A percentile compares a stretch with the other conserved stretches of the same genome.
Conservation (phyloP, 37 sponge, comb jelly and placozoan genomes). For the Geodia barretti region DNA sequence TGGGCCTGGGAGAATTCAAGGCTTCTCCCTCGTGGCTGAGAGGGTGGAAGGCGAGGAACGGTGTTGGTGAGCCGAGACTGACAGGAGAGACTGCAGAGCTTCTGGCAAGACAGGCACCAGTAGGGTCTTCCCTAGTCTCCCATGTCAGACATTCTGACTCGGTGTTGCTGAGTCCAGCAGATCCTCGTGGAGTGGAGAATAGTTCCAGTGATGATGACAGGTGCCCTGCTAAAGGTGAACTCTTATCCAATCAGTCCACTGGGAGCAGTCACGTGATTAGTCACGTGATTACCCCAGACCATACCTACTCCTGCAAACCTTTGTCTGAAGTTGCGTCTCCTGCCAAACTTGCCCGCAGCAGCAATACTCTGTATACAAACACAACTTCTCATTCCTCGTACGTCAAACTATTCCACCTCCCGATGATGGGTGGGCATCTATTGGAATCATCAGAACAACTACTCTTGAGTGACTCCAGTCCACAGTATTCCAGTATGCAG, state of each 20-base stretch:
- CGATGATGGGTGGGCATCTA: not conserved
- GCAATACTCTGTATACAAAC: not conserved
- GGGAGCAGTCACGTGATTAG: not conserved
- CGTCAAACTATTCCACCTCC: not conserved
- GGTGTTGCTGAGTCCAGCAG: not conserved
- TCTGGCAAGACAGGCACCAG: not conserved
- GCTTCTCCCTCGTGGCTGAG: slow-evolving; percentile 69
- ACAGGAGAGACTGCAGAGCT: not conserved
- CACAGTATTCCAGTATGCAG: not conserved
- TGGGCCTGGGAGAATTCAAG: slow-evolving; percentile 58
- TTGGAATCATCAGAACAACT: not conserved
- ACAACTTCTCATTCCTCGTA: not conserved
- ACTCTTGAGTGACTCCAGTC: not conserved
- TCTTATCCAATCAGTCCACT: not conserved
- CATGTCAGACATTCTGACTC: not conserved
- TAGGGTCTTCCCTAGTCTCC: not conserved
- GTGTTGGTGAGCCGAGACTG: slow-evolving; percentile 16
- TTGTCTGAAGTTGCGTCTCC: not conserved
- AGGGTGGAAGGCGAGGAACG: slow-evolving; percentile 63
- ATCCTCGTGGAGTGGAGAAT: not conserved
- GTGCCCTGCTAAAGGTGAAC: not conserved
- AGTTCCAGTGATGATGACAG: not conserved
- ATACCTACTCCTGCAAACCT: not conserved
- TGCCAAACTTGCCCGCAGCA: not conserved
- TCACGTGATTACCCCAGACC: not conserved